A percentile compares a stretch with the other conserved stretches of the same genome.
Conservation (phyloP, 2,113 vertebrate genomes). For the Lucifuga dentata region DNA sequence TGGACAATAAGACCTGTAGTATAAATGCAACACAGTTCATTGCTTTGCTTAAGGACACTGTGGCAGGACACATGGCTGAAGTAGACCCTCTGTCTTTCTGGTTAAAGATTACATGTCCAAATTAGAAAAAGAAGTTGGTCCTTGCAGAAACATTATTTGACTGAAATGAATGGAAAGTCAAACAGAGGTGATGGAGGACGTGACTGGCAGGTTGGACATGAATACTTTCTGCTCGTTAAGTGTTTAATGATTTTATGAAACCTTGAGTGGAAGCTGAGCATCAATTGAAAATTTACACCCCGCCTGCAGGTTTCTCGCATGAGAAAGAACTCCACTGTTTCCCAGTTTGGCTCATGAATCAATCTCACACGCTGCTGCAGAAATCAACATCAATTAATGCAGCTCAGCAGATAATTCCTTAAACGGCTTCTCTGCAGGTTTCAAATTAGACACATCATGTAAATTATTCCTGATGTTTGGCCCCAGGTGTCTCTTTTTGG, state of each 20-base stretch:
- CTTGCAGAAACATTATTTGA: background rate
- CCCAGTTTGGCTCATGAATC: background rate
- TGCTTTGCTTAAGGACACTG: no score
- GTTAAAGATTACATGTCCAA: no score
- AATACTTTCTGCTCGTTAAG: background rate
- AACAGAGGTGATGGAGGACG: background rate
- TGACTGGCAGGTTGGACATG: background rate
- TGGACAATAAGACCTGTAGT: no score
- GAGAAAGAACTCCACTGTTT: background rate
- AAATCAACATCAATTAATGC: slow-evolving; percentile 8
- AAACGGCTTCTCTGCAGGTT: background rate
- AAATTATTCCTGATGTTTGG: slow-evolving; percentile 12
- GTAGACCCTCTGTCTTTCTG: background rate
- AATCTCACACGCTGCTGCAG: slow-evolving; percentile 14
- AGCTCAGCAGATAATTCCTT: slow-evolving; percentile 19
- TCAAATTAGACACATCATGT: background rate
- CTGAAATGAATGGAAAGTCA: background rate
- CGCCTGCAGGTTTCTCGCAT: no score
- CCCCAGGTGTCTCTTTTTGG: background rate
- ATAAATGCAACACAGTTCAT: no score
- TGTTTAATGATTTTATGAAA: background rate
- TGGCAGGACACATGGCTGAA: no score
- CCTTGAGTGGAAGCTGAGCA: no score
- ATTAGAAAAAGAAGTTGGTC: background rate
- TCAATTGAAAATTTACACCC: no score